Conservation (phyloP, 2,113 vertebrate genomes). For the Odontophorus gujanensis region DNA sequence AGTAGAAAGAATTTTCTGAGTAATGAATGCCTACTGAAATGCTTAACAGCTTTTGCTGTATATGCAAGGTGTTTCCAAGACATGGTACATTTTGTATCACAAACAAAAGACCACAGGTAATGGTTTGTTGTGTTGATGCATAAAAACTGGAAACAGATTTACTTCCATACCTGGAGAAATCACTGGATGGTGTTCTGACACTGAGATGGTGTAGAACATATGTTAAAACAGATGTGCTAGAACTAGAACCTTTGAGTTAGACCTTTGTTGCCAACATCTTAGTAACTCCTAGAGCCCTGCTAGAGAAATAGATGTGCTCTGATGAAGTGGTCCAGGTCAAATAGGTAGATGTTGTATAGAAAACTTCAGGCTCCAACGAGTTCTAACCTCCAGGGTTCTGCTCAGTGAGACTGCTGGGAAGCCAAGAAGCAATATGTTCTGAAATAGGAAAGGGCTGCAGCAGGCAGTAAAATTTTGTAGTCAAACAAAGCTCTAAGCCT, state of each 20-base stretch:
- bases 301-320: neutral
- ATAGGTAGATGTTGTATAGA: neutral
- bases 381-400: neutral
- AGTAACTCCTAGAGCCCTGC: neutral
- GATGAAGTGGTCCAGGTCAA: neutral
- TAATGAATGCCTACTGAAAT: neutral
- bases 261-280: neutral
- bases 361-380: neutral
- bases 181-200: neutral
- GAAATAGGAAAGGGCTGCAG: constrained; percentile 40
- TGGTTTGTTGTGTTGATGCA: neutral
- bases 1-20: neutral
- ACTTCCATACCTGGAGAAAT: neutral
- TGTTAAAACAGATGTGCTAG: neutral
- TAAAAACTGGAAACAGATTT: neutral
- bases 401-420: neutral
- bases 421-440: constrained; percentile 8
- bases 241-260: neutral
- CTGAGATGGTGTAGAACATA: neutral
- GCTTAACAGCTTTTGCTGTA: neutral
- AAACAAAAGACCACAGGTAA: neutral
- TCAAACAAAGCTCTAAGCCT: constrained; percentile 20
- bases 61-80: neutral
- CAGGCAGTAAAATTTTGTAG: constrained; percentile 50
- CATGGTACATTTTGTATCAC: neutral